A percentile compares a stretch with the other conserved stretches of the same genome.
phyloP scores from a whole-genome alignment of 2,888 invertebrate genomes.

The Seira ritae region DNA sequence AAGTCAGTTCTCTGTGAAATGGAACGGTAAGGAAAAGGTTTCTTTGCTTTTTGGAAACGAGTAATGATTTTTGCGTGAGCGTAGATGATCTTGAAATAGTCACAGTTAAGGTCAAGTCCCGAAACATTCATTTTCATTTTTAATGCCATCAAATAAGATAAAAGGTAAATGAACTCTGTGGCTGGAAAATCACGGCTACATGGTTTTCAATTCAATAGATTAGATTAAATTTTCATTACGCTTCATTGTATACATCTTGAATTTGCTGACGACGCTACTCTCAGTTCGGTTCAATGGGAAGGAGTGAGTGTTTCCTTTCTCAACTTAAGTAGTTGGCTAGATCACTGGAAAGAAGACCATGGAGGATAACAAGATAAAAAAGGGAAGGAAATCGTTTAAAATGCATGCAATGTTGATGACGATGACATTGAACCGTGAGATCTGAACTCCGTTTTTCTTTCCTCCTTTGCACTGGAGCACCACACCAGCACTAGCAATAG shows the following conservation, averaged over 20 bases:
- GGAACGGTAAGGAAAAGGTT: no score
- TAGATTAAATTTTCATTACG: not conserved
- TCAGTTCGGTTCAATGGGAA: not conserved
- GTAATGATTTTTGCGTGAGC: no score
- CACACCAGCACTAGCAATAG: not conserved
- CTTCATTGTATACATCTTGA: not conserved
- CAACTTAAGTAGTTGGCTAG: not conserved
- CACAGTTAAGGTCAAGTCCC: not conserved
- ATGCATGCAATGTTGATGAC: not conserved
- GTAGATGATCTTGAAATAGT: not conserved
- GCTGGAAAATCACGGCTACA: not conserved
- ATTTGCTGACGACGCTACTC: not conserved
- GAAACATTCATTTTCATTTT: not conserved
- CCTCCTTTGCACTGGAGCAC: not conserved
- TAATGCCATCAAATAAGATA: not conserved
- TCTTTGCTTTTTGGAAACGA: no score
- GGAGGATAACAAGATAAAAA: not conserved
- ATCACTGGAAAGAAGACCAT: not conserved
- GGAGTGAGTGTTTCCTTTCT: not conserved
- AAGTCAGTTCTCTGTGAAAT: no score
- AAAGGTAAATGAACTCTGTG: not conserved
- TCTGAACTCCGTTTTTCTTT: not conserved
- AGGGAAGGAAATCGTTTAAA: not conserved
- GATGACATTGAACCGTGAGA: conserved; percentile 8
- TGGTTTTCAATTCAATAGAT: not conserved